These are phyloP conservation scores for Chloebia gouldiae DNA, from an alignment of 2,113 vertebrate genomes.

Conservation along the genomic window DNA sequence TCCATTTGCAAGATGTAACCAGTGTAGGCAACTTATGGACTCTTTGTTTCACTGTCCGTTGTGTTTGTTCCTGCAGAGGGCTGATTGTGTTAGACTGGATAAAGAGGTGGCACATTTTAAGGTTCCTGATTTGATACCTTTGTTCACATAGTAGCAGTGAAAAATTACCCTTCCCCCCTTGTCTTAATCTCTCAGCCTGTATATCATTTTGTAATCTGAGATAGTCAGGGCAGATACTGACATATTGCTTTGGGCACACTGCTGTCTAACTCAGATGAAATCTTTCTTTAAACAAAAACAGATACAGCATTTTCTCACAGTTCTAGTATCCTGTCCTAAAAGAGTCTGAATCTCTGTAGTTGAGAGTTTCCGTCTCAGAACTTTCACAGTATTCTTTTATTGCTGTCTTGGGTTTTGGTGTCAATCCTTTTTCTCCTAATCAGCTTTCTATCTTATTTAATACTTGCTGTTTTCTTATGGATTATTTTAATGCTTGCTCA, in stretches of 20 bases:
- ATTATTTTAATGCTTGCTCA: slow-evolving; percentile 20
- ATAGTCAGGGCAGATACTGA: neutral
- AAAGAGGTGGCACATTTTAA: neutral
- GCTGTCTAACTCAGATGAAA: neutral
- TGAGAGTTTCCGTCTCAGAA: neutral
- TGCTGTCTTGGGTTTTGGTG: neutral
- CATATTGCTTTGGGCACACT: neutral
- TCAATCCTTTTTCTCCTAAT: neutral
- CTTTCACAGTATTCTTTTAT: neutral
- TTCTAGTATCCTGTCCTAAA: neutral
- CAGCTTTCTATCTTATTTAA: slow-evolving; percentile 4
- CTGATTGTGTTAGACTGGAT: neutral
- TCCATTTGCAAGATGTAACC: neutral
- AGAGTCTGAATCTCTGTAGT: neutral
- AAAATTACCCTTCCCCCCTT: neutral
- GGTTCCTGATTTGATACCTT: neutral
- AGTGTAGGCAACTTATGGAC: neutral
- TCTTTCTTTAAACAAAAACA: slow-evolving; percentile 12
- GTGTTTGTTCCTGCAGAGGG: neutral
- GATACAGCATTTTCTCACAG: slow-evolving; percentile 22
- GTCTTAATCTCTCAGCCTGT: neutral
- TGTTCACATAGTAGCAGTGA: neutral
- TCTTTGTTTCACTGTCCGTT: neutral
- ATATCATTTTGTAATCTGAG: slow-evolving; percentile 19
- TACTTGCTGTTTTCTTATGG: neutral